Percentiles rank a stretch among this genome's conserved stretches.
Evolutionary conservation across 2,888 invertebrate species (phyloP).

Genomic region (Hirtodrosophila histrioides): DNA sequence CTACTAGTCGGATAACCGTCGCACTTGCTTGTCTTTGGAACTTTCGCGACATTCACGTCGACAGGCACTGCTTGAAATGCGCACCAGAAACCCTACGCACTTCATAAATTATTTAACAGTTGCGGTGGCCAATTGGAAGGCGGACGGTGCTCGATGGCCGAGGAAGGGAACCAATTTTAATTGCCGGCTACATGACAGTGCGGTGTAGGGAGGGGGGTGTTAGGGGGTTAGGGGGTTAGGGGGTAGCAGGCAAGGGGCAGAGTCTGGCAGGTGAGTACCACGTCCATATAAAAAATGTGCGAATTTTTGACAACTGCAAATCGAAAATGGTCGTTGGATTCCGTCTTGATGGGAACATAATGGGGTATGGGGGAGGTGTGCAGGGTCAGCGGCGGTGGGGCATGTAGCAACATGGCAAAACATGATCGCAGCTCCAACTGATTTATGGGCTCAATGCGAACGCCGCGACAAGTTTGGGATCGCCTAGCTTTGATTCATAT

Average conservation of each 20-base stretch:
- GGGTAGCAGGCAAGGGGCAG: too few relatives aligned
- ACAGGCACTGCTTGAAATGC: constrained; percentile 61
- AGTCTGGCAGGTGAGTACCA: constrained; percentile 15
- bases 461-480: constrained; percentile 44
- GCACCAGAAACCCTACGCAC: constrained; percentile 73
- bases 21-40: too few relatives aligned
- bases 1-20: too few relatives aligned
- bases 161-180: constrained; percentile 68
- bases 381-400: not conserved
- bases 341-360: not conserved
- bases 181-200: constrained; percentile 51
- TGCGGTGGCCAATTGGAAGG: constrained; percentile 50
- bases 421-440: constrained; percentile 55
- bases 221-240: constrained; percentile 1
- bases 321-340: constrained; percentile 34
- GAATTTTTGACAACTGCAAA: constrained; percentile 72
- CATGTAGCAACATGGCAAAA: constrained; percentile 63
- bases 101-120: constrained; percentile 77
- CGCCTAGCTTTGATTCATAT: constrained; percentile 29
- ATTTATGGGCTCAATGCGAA: constrained; percentile 49
- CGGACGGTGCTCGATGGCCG: constrained; percentile 3
- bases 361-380: too few relatives aligned
- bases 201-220: not conserved
- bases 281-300: constrained; percentile 58
- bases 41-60: constrained; percentile 7